phyloP scores from a whole-genome alignment of 1,140 invertebrate genomes.

The Caenorhabditis remanei region DNA sequence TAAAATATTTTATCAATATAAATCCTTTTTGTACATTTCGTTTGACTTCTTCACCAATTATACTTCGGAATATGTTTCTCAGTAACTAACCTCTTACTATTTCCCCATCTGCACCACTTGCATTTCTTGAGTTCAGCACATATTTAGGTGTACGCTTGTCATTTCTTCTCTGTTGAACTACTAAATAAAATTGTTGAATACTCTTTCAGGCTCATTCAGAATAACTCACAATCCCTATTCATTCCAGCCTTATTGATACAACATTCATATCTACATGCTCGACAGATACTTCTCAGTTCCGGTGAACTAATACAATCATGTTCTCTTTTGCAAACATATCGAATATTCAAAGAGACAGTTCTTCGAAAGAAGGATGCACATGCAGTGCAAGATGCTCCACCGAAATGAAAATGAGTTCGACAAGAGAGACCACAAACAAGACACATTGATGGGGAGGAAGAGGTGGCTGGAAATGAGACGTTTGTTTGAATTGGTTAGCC shows the following conservation, averaged over 20 bases:
- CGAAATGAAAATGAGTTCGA: conserved; percentile 23
- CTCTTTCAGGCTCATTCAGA: neutral
- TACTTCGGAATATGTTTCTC: too few species aligned
- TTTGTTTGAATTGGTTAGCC: neutral
- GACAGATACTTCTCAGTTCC: neutral
- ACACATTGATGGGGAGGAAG: neutral
- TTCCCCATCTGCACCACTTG: neutral
- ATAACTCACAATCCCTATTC: conserved; percentile 1
- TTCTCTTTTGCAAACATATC: conserved; percentile 22
- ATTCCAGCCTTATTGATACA: conserved; percentile 28
- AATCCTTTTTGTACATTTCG: too few species aligned
- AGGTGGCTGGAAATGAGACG: neutral
- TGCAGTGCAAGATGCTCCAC: neutral
- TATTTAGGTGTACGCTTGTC: conserved; percentile 19
- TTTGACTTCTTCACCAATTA: too few species aligned
- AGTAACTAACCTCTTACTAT: neutral
- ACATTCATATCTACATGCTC: conserved; percentile 26
- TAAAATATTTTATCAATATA: too few species aligned
- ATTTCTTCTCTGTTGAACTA: conserved; percentile 2
- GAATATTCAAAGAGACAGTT: conserved; percentile 12
- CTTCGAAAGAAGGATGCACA: conserved; percentile 29
- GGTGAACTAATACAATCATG: conserved; percentile 25
- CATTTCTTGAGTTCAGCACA: neutral
- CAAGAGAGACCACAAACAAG: conserved; percentile 15
- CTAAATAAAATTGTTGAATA: neutral